A percentile compares a stretch with the other conserved stretches of the same genome.
These are phyloP conservation scores for Sepiola atlantica DNA, from an alignment of 2,888 invertebrate genomes.

Conservation along the genomic window DNA sequence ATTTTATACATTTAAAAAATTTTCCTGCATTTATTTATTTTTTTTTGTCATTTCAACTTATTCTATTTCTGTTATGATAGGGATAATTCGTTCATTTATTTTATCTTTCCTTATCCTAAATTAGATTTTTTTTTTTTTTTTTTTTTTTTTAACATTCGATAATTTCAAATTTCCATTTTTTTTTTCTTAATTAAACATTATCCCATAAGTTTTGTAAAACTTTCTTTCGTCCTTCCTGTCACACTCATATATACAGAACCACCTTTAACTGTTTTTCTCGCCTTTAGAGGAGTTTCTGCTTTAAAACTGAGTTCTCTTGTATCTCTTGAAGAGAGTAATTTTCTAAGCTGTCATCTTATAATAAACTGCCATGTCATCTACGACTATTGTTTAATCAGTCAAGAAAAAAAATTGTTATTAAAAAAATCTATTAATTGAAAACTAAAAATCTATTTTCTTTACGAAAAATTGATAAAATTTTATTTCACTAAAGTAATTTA, in stretches of 20 bases:
- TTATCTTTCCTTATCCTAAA: background rate
- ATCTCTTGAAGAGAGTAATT: background rate
- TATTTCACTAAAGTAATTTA: background rate
- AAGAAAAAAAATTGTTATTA: too few relatives aligned
- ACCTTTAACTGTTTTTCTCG: background rate
- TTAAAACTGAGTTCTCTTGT: conserved; percentile 1
- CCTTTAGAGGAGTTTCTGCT: background rate
- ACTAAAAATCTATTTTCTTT: background rate
- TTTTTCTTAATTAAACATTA: background rate
- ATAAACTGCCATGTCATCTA: background rate
- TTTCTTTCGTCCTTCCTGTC: background rate
- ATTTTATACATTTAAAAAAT: too few relatives aligned
- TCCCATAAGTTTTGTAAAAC: background rate
- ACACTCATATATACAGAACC: background rate
- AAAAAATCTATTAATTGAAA: background rate
- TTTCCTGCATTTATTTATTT: too few relatives aligned
- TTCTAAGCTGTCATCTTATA: background rate
- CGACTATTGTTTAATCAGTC: background rate
- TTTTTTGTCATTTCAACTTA: background rate
- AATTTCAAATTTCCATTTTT: background rate
- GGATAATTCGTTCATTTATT: background rate
- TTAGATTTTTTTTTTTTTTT: background rate
- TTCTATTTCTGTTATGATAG: background rate
- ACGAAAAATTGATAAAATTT: background rate
- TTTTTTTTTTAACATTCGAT: background rate